Evolutionary conservation across 2,797 vertebrate species (phyloP).

Genomic region (Moxostoma hubbsi): DNA sequence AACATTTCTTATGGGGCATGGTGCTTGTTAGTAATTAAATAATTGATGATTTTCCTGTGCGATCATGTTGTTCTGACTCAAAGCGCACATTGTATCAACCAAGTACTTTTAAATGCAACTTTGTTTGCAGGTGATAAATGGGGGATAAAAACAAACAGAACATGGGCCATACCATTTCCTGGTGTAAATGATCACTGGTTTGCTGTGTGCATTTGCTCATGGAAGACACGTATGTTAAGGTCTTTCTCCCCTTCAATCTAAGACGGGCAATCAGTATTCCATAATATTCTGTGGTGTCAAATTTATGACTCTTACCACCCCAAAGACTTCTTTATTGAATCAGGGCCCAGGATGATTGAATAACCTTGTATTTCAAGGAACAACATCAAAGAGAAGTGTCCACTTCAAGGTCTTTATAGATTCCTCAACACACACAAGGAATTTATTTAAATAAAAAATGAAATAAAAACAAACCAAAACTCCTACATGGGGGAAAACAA

Average conservation of each 20-base stretch:
- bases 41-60: no score
- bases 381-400: conserved; percentile 56
- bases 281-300: conserved; percentile 55
- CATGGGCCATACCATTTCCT: neutral
- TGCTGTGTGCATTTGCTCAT: neutral
- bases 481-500: no score
- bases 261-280: conserved; percentile 53
- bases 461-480: no score
- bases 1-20: no score
- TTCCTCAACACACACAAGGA: conserved; percentile 22
- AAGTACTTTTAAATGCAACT: no score
- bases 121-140: no score
- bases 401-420: conserved; percentile 46
- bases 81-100: no score
- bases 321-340: conserved; percentile 55
- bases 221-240: conserved; percentile 55
- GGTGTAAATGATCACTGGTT: neutral
- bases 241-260: conserved; percentile 59
- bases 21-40: no score
- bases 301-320: conserved; percentile 59
- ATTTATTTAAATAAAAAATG: no score
- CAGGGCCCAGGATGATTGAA: conserved; percentile 59
- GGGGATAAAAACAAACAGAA: no score
- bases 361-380: conserved; percentile 66
- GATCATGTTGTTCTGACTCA: no score